Evolutionary conservation across 2,888 invertebrate genomes (phyloP), one percentile per base, ranked within the genome.

Genomic region (Drosophila nr. perissopoda): DNA sequence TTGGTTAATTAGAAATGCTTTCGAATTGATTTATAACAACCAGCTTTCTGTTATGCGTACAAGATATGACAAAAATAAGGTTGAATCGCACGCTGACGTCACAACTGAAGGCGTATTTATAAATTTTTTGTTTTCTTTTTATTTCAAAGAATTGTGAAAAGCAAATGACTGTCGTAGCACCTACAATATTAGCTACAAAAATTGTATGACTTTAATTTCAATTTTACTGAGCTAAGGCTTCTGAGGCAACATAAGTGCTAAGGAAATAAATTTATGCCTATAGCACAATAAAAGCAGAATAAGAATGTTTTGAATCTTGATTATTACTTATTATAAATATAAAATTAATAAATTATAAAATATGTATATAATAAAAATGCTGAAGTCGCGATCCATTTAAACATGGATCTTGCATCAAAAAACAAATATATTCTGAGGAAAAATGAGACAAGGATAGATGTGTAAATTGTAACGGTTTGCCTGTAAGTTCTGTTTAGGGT

Each of bases 401-500:
- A 70, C 2, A 16, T 29, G 21, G 25, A 18, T n/a, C 33, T 31
- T 25, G 36, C 18, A 21, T 10, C 25, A 11, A 16, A 34, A 25
- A n/a, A 38, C 18, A 25, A 42, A 46, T 11, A 31, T 36, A n/a
- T n/a, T n/a, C n/a, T 27, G 18, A 29, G 29, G 34, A 40, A n/a
- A 6, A 46, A n/a, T n/a, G 16, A 3, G 7, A 16, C 29, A 63
- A 52, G 42, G 77, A 56, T n/a, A 62, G 34, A 54, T 70, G 33
- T 10, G 11, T 31, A 21, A 36, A 36, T 58, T 62, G 64, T 61
- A 64, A 76, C 73, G 56, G 48, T 48, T 52, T 52, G 61, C 29
- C 27, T 62, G 64, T 42, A 40, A 53, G 33, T 34, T 42, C 57
- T 10, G 53, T 64, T 72, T 70, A 53, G 81, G 81, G 80, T 80